phyloP scores from a whole-genome alignment of 2,888 invertebrate genomes.

The Hyposoter didymator region DNA sequence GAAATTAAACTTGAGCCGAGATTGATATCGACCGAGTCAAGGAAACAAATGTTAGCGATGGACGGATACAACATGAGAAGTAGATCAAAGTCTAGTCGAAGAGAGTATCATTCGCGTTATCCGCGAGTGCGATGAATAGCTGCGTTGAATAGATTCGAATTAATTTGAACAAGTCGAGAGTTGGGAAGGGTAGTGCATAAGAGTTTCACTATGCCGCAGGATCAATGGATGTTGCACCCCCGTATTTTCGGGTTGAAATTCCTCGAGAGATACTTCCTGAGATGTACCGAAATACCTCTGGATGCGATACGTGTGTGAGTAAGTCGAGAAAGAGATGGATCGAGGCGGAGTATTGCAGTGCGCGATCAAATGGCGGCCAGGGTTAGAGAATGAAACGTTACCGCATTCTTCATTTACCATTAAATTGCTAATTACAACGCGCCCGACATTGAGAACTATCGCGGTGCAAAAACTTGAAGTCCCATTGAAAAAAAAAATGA shows the following conservation, averaged over 20 bases:
- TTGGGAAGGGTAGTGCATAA: neutral
- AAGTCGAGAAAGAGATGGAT: slow-evolving; percentile 6
- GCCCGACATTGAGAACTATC: neutral
- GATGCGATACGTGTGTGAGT: neutral
- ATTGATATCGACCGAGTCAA: neutral
- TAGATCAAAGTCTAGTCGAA: neutral
- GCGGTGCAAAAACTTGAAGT: neutral
- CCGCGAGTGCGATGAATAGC: slow-evolving; percentile 32
- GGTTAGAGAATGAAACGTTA: neutral
- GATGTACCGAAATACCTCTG: slow-evolving; percentile 2
- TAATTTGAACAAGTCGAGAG: slow-evolving; percentile 38
- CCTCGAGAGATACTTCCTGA: slow-evolving; percentile 23
- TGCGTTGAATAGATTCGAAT: slow-evolving; percentile 44
- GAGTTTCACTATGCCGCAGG: neutral
- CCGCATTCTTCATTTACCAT: neutral
- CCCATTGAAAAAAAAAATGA: neutral
- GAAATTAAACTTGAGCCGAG: too few relatives aligned
- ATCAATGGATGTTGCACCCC: slow-evolving; percentile 36
- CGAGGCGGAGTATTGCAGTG: neutral
- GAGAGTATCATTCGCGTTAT: neutral
- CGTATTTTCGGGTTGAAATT: slow-evolving; percentile 43
- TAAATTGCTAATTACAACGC: neutral
- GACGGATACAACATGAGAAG: neutral
- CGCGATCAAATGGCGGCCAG: neutral
- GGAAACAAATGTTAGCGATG: neutral